phyloP scores from a whole-genome alignment of 1,140 invertebrate genomes.

The Argopecten irradians region DNA sequence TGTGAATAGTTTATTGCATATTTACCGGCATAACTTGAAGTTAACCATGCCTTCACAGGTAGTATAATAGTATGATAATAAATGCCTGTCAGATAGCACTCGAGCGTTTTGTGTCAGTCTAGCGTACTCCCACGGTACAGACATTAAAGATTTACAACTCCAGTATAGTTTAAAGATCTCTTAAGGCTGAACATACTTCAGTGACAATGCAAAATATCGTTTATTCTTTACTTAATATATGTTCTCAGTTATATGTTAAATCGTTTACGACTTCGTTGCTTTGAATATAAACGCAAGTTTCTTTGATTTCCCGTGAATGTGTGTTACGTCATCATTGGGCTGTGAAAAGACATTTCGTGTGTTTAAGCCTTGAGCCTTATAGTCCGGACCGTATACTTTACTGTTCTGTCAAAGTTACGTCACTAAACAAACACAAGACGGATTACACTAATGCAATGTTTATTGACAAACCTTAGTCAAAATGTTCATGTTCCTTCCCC shows the following conservation, averaged over 20 bases:
- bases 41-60: constrained; percentile 15
- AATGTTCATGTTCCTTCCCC: background rate
- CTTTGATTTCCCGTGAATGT: background rate
- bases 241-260: background rate
- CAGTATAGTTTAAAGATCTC: background rate
- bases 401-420: background rate
- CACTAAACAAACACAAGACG: background rate
- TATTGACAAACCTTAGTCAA: background rate
- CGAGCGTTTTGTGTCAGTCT: constrained; percentile 13
- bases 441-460: background rate
- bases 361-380: background rate
- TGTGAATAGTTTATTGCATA: constrained; percentile 7
- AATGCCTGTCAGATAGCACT: background rate
- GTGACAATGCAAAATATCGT: background rate
- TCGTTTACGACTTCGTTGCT: background rate
- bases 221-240: background rate
- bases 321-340: background rate
- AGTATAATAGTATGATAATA: constrained; percentile 16
- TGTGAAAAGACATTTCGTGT: background rate
- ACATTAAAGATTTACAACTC: background rate
- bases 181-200: background rate
- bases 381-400: background rate
- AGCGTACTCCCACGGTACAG: background rate
- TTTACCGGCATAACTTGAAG: background rate
- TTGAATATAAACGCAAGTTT: background rate